Evolutionary conservation across 2,113 vertebrate species (phyloP), one percentile per base, ranked within the genome.

Genomic region (Menura novaehollandiae): DNA sequence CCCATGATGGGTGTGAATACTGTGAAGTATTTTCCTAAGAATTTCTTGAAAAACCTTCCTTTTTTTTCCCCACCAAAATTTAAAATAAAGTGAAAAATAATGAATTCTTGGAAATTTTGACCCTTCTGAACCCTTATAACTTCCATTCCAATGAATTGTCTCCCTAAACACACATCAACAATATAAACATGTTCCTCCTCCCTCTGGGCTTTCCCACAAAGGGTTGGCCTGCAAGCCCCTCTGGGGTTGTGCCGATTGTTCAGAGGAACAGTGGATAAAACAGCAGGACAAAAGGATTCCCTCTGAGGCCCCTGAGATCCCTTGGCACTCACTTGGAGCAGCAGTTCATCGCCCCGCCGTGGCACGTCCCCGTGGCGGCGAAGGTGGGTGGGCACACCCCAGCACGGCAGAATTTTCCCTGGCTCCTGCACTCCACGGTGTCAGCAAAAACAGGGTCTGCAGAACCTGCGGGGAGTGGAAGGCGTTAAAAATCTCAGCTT

Each of bases 391-490:
- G 96, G 76, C 96, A 97, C 0, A 0, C 0, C 35, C 43, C 64
- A 1, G 0, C 20, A 1, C 59, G 92, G 91, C 96, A 97, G 96
- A 97, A 97, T 4, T 81, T 96, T 12, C 95, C 92, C 73, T 63
- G 68, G 33, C 1, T 10, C 76, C 1, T 91, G 76, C 96, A 97
- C 8, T 35, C 83, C 0, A 0, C 2, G 0, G 96, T 97, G 89
- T 97, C 96, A 44, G 72, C 0, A 41, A 64, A 93, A 52, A 63
- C 0, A 27, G 76, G 52, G 5, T 97, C 91, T 52, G 94, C 76
- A 4, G 95, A 95, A 35, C 95, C 96, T 97, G 86, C 32, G 73
- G 73, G 83, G 35, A 88, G n/a, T 7, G 39, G 18, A 75, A 80
- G 41, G 59, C 0, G 2, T 59, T 39, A 39, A 55, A 64, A 74